phyloP scores from a whole-genome alignment of 2,113 vertebrate genomes.

The Epinephelus cyanopodus region DNA sequence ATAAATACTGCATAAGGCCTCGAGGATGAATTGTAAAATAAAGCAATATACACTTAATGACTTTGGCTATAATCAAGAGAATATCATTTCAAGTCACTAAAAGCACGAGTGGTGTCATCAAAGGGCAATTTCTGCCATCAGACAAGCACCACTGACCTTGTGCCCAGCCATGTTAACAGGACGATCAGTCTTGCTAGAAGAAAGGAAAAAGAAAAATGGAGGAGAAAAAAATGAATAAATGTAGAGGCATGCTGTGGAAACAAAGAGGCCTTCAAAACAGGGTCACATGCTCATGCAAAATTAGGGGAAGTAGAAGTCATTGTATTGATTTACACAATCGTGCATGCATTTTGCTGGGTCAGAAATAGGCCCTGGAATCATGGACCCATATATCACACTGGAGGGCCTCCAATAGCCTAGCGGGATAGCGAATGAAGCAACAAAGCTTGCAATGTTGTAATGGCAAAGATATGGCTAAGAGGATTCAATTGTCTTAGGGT shows the following conservation, averaged over 20 bases:
- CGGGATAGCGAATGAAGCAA: constrained; percentile 56
- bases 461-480: constrained; percentile 70
- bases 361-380: constrained; percentile 67
- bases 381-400: constrained; percentile 63
- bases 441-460: constrained; percentile 69
- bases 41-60: neutral
- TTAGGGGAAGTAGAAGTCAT: constrained; percentile 76
- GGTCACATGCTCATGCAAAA: constrained; percentile 80
- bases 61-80: constrained; percentile 9
- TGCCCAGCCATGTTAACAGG: constrained; percentile 69
- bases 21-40: neutral
- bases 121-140: constrained; percentile 64
- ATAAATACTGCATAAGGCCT: constrained; percentile 20
- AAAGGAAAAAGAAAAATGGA: constrained; percentile 60
- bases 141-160: constrained; percentile 73
- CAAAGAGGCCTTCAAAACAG: constrained; percentile 84
- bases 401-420: constrained; percentile 49
- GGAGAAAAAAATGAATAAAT: constrained; percentile 72
- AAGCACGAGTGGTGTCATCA: constrained; percentile 52
- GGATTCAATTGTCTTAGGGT: constrained; percentile 57
- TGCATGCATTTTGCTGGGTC: constrained; percentile 69
- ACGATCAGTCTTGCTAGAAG: constrained; percentile 65
- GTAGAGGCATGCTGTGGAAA: constrained; percentile 75
- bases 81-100: constrained; percentile 33
- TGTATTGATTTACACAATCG: constrained; percentile 83